phyloP scores from a whole-genome alignment of 2,888 invertebrate species.

The Drosophila basisetae region DNA sequence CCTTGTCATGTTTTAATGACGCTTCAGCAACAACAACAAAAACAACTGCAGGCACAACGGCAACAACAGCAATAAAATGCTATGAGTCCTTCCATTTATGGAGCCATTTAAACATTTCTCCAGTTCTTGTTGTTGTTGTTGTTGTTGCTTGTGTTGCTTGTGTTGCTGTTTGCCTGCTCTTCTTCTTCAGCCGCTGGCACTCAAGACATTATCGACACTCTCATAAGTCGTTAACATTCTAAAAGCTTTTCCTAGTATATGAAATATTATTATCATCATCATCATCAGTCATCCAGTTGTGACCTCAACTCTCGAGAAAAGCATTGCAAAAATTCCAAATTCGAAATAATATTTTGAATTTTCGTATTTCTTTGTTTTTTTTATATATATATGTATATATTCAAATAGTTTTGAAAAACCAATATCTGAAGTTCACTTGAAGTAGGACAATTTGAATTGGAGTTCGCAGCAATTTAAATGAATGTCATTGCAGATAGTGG shows the following conservation, averaged over 20 bases:
- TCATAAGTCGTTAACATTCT: conserved; percentile 77
- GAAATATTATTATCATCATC: conserved; percentile 50
- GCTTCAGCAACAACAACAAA: conserved; percentile 34
- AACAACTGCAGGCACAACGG: conserved; percentile 28
- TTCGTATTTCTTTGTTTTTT: background rate
- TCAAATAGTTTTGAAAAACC: background rate
- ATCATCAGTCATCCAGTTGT: conserved; percentile 17
- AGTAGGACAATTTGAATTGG: background rate
- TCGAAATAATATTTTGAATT: background rate
- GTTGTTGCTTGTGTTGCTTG: conserved; percentile 11
- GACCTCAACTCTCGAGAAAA: background rate
- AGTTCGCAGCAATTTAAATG: conserved; percentile 1
- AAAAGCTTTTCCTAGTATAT: conserved; percentile 76
- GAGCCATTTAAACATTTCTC: conserved; percentile 65
- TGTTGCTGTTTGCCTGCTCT: conserved; percentile 8
- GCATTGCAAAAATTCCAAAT: background rate
- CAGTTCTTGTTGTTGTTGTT: conserved; percentile 9
- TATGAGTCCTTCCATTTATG: conserved; percentile 63
- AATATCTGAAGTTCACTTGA: background rate
- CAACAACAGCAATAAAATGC: conserved; percentile 74
- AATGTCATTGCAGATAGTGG: background rate
- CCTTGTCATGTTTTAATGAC: conserved; percentile 77
- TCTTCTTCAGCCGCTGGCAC: conserved; percentile 21
- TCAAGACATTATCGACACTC: conserved; percentile 62
- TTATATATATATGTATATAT: too few relatives aligned